These are phyloP conservation scores for Sus cebifrons DNA, from an alignment of 2,797 vertebrate species.

Conservation along the genomic window DNA sequence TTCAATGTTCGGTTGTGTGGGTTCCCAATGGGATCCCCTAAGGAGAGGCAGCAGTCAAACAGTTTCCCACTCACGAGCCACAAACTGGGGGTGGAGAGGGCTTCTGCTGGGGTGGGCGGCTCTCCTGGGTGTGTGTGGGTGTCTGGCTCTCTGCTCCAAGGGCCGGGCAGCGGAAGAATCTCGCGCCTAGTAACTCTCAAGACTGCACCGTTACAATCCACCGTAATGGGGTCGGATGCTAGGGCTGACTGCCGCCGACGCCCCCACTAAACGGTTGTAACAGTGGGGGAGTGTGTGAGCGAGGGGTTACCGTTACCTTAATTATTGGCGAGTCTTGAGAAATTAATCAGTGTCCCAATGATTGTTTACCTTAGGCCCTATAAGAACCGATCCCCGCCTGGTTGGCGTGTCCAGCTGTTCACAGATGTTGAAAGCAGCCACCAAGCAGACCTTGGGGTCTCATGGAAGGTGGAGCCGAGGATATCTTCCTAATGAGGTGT, in stretches of 20 bases:
- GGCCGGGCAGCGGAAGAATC: not conserved
- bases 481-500: conserved; percentile 58
- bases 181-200: not conserved
- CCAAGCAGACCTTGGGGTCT: conserved; percentile 1
- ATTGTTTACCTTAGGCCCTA: conserved; percentile 69
- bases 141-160: not conserved
- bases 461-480: not conserved
- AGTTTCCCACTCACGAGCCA: too few species aligned
- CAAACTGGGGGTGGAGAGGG: too few species aligned
- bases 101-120: too few species aligned
- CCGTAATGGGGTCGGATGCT: not conserved
- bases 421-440: conserved; percentile 82
- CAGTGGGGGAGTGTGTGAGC: conserved; percentile 15
- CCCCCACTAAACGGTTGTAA: conserved; percentile 47
- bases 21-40: too few species aligned
- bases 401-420: conserved; percentile 74
- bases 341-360: conserved; percentile 81
- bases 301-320: conserved; percentile 72
- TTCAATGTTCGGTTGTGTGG: too few species aligned
- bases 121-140: not conserved
- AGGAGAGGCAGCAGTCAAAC: too few species aligned
- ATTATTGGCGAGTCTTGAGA: conserved; percentile 79
- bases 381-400: not conserved
- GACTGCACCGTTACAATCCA: not conserved
- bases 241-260: conserved; percentile 31